Evolutionary conservation across 2,888 invertebrate genomes (phyloP).

Genomic region (Mythimna loreyi): DNA sequence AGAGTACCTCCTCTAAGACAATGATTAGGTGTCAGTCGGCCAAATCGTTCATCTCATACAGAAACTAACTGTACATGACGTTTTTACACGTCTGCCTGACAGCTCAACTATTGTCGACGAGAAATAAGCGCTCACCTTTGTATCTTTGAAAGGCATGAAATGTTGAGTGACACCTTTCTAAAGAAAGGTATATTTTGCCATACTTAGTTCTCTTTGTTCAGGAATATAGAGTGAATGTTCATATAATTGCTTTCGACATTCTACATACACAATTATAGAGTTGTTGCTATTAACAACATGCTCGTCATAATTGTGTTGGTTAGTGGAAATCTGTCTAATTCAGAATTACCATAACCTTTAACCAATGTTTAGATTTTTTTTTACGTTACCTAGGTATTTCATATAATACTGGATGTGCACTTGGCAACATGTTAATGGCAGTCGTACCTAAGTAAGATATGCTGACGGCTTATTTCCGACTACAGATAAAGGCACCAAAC

Average conservation of each 20-base stretch:
- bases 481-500: too few species aligned
- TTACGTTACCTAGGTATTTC: neutral
- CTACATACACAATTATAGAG: neutral
- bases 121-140: constrained; percentile 57
- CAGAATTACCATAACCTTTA: neutral
- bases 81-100: constrained; percentile 71
- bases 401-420: neutral
- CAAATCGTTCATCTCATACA: constrained; percentile 78
- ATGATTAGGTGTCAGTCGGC: constrained; percentile 85
- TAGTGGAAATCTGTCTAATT: neutral
- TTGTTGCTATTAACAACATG: neutral
- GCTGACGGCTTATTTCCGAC: neutral
- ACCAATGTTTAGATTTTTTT: neutral
- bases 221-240: neutral
- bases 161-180: constrained; percentile 44
- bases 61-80: constrained; percentile 81
- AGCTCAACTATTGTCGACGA: constrained; percentile 65
- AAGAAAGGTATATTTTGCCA: constrained; percentile 35
- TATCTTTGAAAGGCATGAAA: constrained; percentile 48
- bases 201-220: neutral
- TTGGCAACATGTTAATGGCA: neutral
- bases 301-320: neutral
- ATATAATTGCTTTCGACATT: constrained; percentile 20
- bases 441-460: neutral
- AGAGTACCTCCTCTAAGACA: constrained; percentile 75